Evolutionary conservation across 2,888 invertebrate species (phyloP), one percentile per base, ranked within the genome.

Genomic region (Hyles lineata): DNA sequence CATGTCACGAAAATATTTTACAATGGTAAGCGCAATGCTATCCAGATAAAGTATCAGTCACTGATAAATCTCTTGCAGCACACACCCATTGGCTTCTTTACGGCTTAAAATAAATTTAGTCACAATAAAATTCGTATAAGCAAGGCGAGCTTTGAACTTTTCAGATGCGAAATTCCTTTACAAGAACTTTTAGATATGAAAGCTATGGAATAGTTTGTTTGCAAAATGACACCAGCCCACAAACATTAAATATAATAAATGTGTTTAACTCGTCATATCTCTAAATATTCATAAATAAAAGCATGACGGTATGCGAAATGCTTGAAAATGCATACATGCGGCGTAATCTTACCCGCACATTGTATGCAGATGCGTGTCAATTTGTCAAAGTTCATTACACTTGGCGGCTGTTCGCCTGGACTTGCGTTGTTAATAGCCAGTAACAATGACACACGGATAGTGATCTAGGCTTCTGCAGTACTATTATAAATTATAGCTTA

Each of bases 341-440:
- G 25, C 32, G 9, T 62, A 62, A 32, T 62, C n/a, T 62, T 19
- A 62, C 61, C 61, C 17, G 8, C 61, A 62, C 32, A 29, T 62
- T 62, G 61, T 32, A 62, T 62, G 61, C 29, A 32, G 29, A 62
- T 62, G 61, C 29, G 8, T 32, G 61, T 29, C 32, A 62, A 32
- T 62, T 19, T 62, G 29, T 19, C 19, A 3, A 29, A 62, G 61
- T 62, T 62, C 61, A 62, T 19, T 19, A 32, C 61, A 29, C 23
- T 62, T 17, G 8, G 61, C 15, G 25, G 61, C n/a, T 29, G 23
- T 23, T 17, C 17, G 23, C 17, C 0, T 60, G 59, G n/a, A 21
- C 23, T 60, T 17, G 23, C 25, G 21, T 6, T 60, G 17, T 9
- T 25, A 60, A 25, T 7, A 60, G 25, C 43, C 1, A 70, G 71